Base-by-base conservation (phyloP, 2,797 vertebrate genomes). In the Sebastes steindachneri region DNA sequence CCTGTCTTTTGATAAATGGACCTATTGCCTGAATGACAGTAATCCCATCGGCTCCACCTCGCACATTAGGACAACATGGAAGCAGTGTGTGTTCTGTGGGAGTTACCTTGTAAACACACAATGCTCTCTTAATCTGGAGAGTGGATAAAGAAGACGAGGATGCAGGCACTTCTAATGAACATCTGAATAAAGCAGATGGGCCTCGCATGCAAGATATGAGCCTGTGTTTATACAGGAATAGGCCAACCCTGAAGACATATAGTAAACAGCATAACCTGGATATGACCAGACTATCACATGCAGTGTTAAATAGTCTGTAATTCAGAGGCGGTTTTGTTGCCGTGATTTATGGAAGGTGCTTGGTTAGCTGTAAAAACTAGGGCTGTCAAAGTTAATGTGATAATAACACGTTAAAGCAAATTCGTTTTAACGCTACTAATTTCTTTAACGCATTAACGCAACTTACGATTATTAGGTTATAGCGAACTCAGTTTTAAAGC, bases 1-100 rank as follows among this genome's bases (percentile, higher is more conserved):
- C 91, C 89, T 87, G 93, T 93, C 92, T 90, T 93, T 91, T 95
- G 93, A 96, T 95, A 92, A 95, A 95, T 94, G 93, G 92, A 90
- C 93, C 94, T 94, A 93, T 92, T 88, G 88, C 89, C 93, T 92
- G 92, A 94, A 93, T 88, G 93, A 95, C 94, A 93, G 87, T 91
- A 93, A 95, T 91, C 92, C 93, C 91, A 93, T 94, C 91, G 81
- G 89, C 92, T 91, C 87, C 84, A 84, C 73, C 89, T 79, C 72
- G 68, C 89, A 89, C 90, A 93, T 92, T 90, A 90, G 80, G 86
- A 92, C 87, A 86, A 88, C 88, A 90, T 85, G 84, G 87, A 91
- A 80, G 89, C 82, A 10, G 71, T 86, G 35, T 63, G 79, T 80
- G 80, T 75, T 88, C 78, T 86, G 62, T 28, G 60, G 88, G 88